Base-by-base conservation (phyloP, 2,888 invertebrate genomes). In the Abrostola triplasia region DNA sequence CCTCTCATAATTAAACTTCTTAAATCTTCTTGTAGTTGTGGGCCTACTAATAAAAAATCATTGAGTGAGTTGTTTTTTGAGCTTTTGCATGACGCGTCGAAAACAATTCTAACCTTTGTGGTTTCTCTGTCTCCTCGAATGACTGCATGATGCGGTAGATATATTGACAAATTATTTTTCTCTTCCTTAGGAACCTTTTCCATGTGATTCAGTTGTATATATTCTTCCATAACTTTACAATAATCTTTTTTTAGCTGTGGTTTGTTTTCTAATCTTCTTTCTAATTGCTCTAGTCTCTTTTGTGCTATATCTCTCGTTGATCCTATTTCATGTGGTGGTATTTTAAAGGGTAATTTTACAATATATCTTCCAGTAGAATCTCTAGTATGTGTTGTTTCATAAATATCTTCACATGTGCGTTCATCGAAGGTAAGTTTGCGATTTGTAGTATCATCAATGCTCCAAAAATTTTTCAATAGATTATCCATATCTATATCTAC, bases 271-370 rank as follows among this genome's bases (percentile, higher is more conserved):
- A 40, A 8, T 40, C 40, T 40, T 40, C 10, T 10, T 40, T 40
- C 9, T 40, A 40, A 40, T 59, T 67, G 75, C n/a, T 42, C 1
- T n/a, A 56, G 11, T 70, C 78, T 75, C 1, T 56, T 40, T 36
- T 36, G n/a, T 10, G 76, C 73, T 53, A 72, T 67, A 11, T 67
- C 63, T 62, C 41, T 67, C 5, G 70, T 72, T 5, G 72, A 64
- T 44, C 73, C 76, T 4, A 64, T 12, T 7, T 44, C 42, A 8
- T 59, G 52, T 54, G 8, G 9, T 9, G 44, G 42, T 24, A 42
- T 59, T 42, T 71, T 67, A 10, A 73, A 69, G 1, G 76, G 76
- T 58, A 79, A 47, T 12, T n/a, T n/a, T n/a, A n/a, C n/a, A n/a
- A n/a, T n/a, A n/a, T n/a, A n/a, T n/a, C n/a, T n/a, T n/a, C n/a